These are phyloP conservation scores for Malthinus flaveolus DNA, from an alignment of 2,888 invertebrate genomes.

Conservation along the genomic window DNA sequence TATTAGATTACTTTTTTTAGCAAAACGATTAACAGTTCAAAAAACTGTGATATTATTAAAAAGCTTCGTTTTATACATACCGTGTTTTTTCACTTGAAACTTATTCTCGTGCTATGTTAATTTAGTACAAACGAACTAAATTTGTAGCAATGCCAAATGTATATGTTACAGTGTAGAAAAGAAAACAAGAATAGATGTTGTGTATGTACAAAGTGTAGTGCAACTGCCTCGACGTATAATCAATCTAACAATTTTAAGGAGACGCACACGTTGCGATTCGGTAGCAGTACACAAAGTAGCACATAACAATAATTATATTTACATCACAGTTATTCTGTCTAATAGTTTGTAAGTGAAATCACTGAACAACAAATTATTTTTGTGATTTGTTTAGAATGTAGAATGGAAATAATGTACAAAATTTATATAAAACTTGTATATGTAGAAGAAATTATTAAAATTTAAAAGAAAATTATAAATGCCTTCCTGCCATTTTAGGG, in stretches of 20 bases:
- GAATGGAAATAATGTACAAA: slow-evolving; percentile 58
- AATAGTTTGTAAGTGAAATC: slow-evolving; percentile 36
- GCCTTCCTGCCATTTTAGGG: slow-evolving; percentile 68
- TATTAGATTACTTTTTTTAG: no score
- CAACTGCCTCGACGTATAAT: slow-evolving; percentile 43
- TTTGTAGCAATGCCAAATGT: slow-evolving; percentile 56
- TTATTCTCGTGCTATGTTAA: slow-evolving; percentile 1
- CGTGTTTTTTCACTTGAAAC: background rate
- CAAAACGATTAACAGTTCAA: no score
- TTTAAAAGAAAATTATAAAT: slow-evolving; percentile 58
- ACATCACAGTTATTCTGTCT: slow-evolving; percentile 26
- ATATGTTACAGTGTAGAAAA: slow-evolving; percentile 52
- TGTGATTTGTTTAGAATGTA: slow-evolving; percentile 58
- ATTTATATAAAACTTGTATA: slow-evolving; percentile 57
- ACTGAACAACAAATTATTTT: slow-evolving; percentile 56
- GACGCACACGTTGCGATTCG: slow-evolving; percentile 36
- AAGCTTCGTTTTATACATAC: slow-evolving; percentile 13
- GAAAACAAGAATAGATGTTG: slow-evolving; percentile 46
- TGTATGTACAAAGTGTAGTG: slow-evolving; percentile 54
- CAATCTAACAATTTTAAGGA: slow-evolving; percentile 38
- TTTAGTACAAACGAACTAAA: slow-evolving; percentile 19
- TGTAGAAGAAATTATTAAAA: slow-evolving; percentile 55
- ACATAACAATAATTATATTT: slow-evolving; percentile 35
- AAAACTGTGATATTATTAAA: no score
- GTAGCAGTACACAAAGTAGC: slow-evolving; percentile 45